Base-by-base conservation (phyloP, 1,140 invertebrate species). In the Cherax destructor region DNA sequence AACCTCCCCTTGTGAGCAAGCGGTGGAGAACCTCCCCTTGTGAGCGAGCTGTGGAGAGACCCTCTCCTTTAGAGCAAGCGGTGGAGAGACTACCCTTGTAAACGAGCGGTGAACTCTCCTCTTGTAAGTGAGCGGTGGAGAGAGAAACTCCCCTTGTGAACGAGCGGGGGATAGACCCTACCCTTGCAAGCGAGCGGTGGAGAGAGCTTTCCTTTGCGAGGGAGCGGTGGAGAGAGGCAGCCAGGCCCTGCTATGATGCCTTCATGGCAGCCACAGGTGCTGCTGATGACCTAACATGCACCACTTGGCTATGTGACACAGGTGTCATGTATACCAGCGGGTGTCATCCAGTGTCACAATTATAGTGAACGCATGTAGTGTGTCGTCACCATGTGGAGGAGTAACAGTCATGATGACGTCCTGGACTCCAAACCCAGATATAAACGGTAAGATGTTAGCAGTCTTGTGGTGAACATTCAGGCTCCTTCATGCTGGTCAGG, bases 371-470 rank as follows among this genome's bases (percentile, higher is more conserved):
- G 59, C 77, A 78, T 79, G 74, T 87, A 61, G 85, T 21, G 85
- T 79, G 72, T 59, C 76, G 86, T 52, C 80, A 83, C 52, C 91
- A 92, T 92, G 91, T 92, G 87, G 83, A 88, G 92, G 74, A 92
- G 92, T 59, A 92, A 88, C 74, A 92, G 92, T 77, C 92, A 92
- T 65, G 92, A 92, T 85, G 92, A 92, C 72, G 89, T 92, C 81
- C 79, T 92, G 77, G 92, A 92, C 74, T 78, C 89, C 74, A 92
- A 91, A 81, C 92, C 88, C 69, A 76, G 87, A 76, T 92, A 92
- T 74, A 92, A 92, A 92, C 92, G 92, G 92, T 92, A 72, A 88
- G 92, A 1, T 41, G 2, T 41, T 41, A 41, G 30, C 30, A 41
- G 30, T 41, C 30, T 41, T 41, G 30, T 41, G 30, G 2, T 41